A percentile compares a stretch with the other conserved stretches of the same genome.
phyloP scores from a whole-genome alignment of 2,797 vertebrate genomes.

The Octomys mimax region DNA sequence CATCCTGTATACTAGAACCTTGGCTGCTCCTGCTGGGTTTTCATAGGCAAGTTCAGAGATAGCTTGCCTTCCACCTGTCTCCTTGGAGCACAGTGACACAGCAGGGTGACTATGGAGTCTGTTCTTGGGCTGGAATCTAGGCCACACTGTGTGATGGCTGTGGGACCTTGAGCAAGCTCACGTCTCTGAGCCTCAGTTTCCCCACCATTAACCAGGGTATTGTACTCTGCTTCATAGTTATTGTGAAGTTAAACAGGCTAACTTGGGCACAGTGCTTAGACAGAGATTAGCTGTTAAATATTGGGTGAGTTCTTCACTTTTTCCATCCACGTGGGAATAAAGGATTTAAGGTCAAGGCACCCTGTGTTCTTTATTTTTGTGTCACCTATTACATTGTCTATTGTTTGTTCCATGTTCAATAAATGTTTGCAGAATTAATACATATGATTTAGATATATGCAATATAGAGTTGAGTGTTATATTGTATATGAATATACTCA shows the following conservation, averaged over 20 bases:
- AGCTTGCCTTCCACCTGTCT: neutral
- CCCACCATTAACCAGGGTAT: neutral
- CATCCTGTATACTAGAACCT: neutral
- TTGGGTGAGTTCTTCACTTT: neutral
- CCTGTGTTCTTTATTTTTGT: neutral
- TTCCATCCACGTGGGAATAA: neutral
- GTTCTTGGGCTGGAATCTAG: neutral
- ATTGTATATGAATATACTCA: neutral
- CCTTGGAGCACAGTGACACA: neutral
- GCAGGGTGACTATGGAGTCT: neutral
- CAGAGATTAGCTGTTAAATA: neutral
- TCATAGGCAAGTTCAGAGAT: neutral
- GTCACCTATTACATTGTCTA: neutral
- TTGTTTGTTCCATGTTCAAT: neutral
- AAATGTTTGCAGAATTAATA: slow-evolving; percentile 38
- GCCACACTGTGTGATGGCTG: neutral
- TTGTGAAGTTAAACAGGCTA: neutral
- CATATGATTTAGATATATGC: neutral
- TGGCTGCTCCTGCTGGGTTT: neutral
- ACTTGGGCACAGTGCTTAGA: neutral
- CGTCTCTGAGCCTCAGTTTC: neutral
- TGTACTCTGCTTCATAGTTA: neutral
- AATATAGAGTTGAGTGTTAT: neutral
- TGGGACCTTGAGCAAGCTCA: neutral
- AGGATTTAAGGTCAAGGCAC: neutral